A percentile compares a stretch with the other conserved stretches of the same genome.
Conservation (phyloP, 2,888 invertebrate genomes). For the Pyrocoelia pectoralis region DNA sequence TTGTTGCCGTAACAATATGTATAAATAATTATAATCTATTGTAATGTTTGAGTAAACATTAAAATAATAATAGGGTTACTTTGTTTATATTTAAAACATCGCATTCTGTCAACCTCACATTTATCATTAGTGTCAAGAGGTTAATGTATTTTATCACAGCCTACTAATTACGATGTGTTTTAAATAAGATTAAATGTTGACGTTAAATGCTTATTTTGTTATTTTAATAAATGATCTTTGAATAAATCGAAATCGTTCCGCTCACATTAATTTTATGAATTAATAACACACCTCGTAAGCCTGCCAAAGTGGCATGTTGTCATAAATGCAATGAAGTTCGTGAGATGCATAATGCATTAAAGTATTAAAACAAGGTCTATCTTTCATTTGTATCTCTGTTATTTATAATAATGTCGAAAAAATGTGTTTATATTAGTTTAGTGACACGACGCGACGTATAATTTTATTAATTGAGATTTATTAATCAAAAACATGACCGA, state of each 20-base stretch:
- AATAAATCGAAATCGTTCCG: conserved; percentile 1
- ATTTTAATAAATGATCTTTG: background rate
- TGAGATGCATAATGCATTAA: conserved; percentile 1
- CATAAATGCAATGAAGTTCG: background rate
- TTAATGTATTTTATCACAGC: background rate
- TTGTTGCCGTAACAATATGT: no score
- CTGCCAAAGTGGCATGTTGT: background rate
- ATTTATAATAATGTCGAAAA: background rate
- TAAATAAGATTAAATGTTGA: background rate
- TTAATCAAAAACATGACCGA: background rate
- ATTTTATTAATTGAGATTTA: background rate
- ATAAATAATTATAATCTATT: no score
- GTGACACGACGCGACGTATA: background rate
- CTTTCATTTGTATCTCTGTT: background rate
- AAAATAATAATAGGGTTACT: background rate
- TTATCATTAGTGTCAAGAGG: background rate
- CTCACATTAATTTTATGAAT: conserved; percentile 1
- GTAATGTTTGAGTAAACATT: background rate
- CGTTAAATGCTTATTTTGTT: background rate
- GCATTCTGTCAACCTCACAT: background rate
- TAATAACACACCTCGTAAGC: background rate
- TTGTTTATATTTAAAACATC: background rate
- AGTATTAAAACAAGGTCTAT: background rate
- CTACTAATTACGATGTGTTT: background rate
- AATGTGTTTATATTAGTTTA: background rate